Evolutionary conservation across 30 jellyfish, hydroid and myxozoan species (phyloP).

Genomic region (Calvadosia cruxmelitensis): DNA sequence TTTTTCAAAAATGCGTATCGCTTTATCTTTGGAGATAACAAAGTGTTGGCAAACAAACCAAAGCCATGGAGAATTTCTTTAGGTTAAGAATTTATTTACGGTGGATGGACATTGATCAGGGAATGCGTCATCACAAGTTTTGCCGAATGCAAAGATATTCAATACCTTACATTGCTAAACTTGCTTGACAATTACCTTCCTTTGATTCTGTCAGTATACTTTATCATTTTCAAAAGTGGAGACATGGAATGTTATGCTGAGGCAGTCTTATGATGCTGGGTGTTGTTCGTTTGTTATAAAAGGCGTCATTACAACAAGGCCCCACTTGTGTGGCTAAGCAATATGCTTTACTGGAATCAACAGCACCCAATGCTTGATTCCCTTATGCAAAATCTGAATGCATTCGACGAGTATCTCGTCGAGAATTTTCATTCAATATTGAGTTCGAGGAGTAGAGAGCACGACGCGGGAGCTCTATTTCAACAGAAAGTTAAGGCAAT

Average conservation of each 20-base stretch:
- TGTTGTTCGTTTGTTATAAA: not conserved
- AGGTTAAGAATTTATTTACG: not conserved
- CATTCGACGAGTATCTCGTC: slow-evolving; percentile 22
- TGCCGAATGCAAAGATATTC: slow-evolving; percentile 10
- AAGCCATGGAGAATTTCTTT: slow-evolving; percentile 9
- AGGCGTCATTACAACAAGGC: slow-evolving; percentile 18
- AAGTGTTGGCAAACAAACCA: slow-evolving; percentile 14
- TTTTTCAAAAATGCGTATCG: slow-evolving; percentile 9
- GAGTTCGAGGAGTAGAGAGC: slow-evolving; percentile 6
- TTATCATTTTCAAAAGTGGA: not conserved
- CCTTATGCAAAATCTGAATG: not conserved
- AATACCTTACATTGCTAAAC: slow-evolving; percentile 8
- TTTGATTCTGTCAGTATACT: slow-evolving; percentile 7
- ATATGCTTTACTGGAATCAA: slow-evolving; percentile 11
- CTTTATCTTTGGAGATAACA: slow-evolving; percentile 17
- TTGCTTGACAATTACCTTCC: slow-evolving; percentile 15
- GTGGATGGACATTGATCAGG: slow-evolving; percentile 31
- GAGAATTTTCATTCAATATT: slow-evolving; percentile 24
- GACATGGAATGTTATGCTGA: not conserved
- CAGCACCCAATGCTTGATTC: not conserved
- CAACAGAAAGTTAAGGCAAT: slow-evolving; percentile 14
- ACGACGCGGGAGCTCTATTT: slow-evolving; percentile 6
- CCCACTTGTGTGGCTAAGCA: slow-evolving; percentile 13
- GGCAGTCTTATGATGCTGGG: slow-evolving; percentile 4
- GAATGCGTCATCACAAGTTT: slow-evolving; percentile 5